Conservation (phyloP, 2,113 vertebrate species). For the Mugil cephalus region DNA sequence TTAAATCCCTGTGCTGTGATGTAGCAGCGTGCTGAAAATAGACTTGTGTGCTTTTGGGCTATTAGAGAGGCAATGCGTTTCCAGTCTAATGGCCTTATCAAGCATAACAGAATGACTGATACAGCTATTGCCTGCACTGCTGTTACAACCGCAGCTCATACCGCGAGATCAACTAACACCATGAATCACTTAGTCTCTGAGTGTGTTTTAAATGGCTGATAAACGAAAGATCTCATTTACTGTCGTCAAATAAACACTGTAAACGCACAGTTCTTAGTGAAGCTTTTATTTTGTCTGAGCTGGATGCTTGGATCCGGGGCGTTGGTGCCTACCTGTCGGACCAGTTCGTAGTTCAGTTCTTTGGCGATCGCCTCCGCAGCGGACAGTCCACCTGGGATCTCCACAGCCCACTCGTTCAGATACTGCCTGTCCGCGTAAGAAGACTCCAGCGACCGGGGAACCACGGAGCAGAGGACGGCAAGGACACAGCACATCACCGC, state of each 20-base stretch:
- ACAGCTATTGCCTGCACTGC: neutral
- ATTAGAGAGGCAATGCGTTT: conserved; percentile 43
- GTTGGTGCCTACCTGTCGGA: conserved; percentile 91
- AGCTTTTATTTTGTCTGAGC: neutral
- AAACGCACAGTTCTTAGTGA: neutral
- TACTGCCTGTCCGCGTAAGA: conserved; percentile 87
- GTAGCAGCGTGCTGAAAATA: conserved; percentile 25
- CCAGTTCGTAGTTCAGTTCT: conserved; percentile 92
- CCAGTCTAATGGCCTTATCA: conserved; percentile 32
- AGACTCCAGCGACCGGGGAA: conserved; percentile 54
- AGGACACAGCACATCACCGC: conserved; percentile 82
- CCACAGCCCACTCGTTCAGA: conserved; percentile 98
- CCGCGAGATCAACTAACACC: conserved; percentile 29
- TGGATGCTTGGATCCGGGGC: conserved; percentile 2
- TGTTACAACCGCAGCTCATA: conserved; percentile 4
- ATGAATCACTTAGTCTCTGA: conserved; percentile 2
- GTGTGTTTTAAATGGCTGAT: neutral
- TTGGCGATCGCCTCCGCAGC: conserved; percentile 89
- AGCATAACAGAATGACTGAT: conserved; percentile 28
- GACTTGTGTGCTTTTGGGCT: conserved; percentile 27
- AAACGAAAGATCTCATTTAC: neutral
- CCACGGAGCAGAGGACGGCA: conserved; percentile 69
- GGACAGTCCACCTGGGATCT: conserved; percentile 91
- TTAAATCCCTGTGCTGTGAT: conserved; percentile 37
- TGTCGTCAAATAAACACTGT: neutral